Percentiles rank a stretch among this genome's conserved stretches.
Conservation (phyloP, 2,797 vertebrate genomes). For the Sphaeramia orbicularis region DNA sequence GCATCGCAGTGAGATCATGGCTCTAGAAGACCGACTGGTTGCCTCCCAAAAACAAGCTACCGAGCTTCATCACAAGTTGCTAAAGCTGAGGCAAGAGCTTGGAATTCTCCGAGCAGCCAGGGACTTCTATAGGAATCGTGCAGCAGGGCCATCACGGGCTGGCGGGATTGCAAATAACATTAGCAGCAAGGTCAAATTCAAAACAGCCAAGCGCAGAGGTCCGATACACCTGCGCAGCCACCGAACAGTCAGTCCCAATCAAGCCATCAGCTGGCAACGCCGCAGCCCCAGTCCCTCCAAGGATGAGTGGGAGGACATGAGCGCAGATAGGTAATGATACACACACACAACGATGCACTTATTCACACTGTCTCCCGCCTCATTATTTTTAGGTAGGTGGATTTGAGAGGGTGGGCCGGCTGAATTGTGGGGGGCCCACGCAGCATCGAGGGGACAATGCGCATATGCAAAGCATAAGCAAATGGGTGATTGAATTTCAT, state of each 20-base stretch:
- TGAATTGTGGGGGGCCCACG: conserved; percentile 58
- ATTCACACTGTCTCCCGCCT: conserved; percentile 84
- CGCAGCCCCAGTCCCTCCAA: conserved; percentile 90
- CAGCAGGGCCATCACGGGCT: conserved; percentile 63
- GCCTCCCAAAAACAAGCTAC: conserved; percentile 81
- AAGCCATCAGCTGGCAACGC: conserved; percentile 92
- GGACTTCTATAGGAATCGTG: conserved; percentile 79
- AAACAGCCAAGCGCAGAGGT: conserved; percentile 85
- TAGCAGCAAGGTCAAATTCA: conserved; percentile 89
- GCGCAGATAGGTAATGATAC: conserved; percentile 91
- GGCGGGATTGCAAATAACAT: conserved; percentile 64
- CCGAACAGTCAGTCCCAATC: conserved; percentile 89
- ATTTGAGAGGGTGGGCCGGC: conserved; percentile 50
- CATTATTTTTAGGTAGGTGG: conserved; percentile 90
- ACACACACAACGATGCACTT: conserved; percentile 56
- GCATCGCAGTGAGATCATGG: conserved; percentile 79
- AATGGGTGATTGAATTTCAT: conserved; percentile 99
- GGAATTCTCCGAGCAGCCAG: conserved; percentile 84
- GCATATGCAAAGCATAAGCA: conserved; percentile 96
- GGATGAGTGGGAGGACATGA: conserved; percentile 98
- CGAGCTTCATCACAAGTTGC: conserved; percentile 82
- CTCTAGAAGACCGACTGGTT: conserved; percentile 81
- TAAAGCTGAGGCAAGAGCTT: conserved; percentile 83
- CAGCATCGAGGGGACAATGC: conserved; percentile 92
- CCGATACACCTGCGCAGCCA: conserved; percentile 81